A percentile compares a stretch with the other conserved stretches of the same genome.
Evolutionary conservation across 2,797 vertebrate species (phyloP).

Genomic region (Melanotaenia parkinsoni): DNA sequence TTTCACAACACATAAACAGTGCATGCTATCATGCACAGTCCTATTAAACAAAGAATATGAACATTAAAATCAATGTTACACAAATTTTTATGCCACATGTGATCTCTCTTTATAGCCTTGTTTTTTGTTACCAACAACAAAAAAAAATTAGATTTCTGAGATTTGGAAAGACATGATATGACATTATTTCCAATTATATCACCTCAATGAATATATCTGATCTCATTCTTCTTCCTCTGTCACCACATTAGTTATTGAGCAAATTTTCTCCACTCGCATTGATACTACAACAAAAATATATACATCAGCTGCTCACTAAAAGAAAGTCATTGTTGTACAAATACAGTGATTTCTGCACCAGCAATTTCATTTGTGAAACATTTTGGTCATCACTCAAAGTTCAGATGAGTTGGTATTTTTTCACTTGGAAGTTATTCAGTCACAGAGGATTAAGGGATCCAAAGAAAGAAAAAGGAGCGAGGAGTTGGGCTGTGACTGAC

Average conservation of each 20-base stretch:
- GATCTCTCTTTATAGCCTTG: not conserved
- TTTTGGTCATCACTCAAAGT: slow-evolving; percentile 56
- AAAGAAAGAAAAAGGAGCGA: slow-evolving; percentile 31
- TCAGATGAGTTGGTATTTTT: slow-evolving; percentile 52
- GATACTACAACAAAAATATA: not conserved
- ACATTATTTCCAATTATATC: not conserved
- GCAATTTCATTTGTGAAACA: slow-evolving; percentile 56
- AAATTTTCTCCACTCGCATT: not conserved
- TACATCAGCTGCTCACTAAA: not conserved
- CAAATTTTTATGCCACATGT: not conserved
- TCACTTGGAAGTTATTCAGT: slow-evolving; percentile 60
- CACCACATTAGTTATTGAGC: not conserved
- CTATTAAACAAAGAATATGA: not conserved
- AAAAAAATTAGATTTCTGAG: not conserved
- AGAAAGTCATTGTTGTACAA: not conserved
- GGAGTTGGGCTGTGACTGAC: slow-evolving; percentile 42
- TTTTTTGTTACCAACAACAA: not conserved
- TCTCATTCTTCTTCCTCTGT: not conserved
- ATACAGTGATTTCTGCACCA: slow-evolving; percentile 30
- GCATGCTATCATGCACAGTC: not conserved
- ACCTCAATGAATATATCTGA: slow-evolving; percentile 12
- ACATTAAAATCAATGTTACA: not conserved
- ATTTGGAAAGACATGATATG: not conserved
- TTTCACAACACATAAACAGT: slow-evolving; percentile 1
- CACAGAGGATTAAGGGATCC: slow-evolving; percentile 68